phyloP scores from a whole-genome alignment of 2,888 invertebrate species.

The Tetheella fluctuosa region DNA sequence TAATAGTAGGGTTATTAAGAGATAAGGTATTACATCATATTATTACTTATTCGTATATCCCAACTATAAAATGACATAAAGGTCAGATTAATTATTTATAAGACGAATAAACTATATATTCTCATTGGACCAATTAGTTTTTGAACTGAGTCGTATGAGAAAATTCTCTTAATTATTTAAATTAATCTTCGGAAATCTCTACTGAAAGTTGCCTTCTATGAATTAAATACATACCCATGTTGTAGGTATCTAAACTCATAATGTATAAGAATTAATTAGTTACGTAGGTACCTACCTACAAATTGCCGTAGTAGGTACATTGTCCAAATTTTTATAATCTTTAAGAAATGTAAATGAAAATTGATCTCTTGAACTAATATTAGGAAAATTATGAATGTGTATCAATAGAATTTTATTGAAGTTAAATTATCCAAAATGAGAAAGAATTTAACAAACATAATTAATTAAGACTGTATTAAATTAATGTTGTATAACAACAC shows the following conservation, averaged over 20 bases:
- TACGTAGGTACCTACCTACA: conserved; percentile 6
- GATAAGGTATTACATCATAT: too few species aligned
- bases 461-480: neutral
- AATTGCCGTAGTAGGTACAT: conserved; percentile 7
- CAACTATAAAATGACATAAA: neutral
- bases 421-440: neutral
- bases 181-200: neutral
- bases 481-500: neutral
- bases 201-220: conserved; percentile 37
- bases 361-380: conserved; percentile 10
- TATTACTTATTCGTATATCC: too few species aligned
- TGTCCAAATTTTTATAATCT: conserved; percentile 11
- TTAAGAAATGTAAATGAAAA: conserved; percentile 2
- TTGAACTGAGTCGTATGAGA: conserved; percentile 22
- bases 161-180: neutral
- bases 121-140: conserved; percentile 40
- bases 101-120: conserved; percentile 11
- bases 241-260: conserved; percentile 29
- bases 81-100: neutral
- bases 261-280: conserved; percentile 1
- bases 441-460: neutral
- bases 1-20: too few species aligned
- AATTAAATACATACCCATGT: conserved; percentile 35
- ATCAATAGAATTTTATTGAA: neutral
- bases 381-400: conserved; percentile 20